Conservation (phyloP, 2,113 vertebrate genomes). For the Eudyptes chrysolophus region DNA sequence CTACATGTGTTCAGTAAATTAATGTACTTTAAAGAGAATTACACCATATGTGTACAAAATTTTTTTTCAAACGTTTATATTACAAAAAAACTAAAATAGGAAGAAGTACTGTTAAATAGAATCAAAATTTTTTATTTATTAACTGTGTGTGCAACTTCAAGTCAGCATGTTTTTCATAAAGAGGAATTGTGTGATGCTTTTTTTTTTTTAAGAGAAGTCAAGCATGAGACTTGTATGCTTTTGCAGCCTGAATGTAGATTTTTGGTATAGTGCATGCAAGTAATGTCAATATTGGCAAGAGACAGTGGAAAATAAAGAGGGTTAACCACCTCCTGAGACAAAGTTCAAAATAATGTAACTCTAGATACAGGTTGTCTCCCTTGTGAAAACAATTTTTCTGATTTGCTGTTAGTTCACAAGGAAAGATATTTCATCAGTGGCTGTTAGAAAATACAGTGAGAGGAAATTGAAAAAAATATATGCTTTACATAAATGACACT, state of each 20-base stretch:
- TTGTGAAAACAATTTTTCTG: not conserved
- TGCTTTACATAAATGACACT: not conserved
- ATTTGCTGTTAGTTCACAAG: not conserved
- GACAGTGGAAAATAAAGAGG: not conserved
- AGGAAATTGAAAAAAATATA: not conserved
- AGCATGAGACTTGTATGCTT: not conserved
- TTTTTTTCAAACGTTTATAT: not conserved
- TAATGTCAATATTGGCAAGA: not conserved
- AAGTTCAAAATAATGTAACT: not conserved
- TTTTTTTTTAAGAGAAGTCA: not conserved
- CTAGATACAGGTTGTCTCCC: fast-evolving
- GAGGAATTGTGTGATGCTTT: not conserved
- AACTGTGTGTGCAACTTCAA: not conserved
- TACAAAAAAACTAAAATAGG: not conserved
- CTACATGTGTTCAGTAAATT: not conserved
- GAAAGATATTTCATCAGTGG: not conserved
- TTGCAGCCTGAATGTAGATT: not conserved
- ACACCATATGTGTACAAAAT: fast-evolving
- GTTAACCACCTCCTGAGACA: not conserved
- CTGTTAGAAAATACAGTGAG: not conserved
- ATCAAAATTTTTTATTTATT: not conserved
- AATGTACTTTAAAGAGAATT: not conserved
- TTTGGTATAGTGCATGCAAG: not conserved
- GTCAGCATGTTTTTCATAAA: not conserved
- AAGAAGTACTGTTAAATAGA: not conserved